Percentiles rank a stretch among this genome's conserved stretches.
Conservation (phyloP, 2,888 invertebrate species). For the Odontomyia ornata region DNA sequence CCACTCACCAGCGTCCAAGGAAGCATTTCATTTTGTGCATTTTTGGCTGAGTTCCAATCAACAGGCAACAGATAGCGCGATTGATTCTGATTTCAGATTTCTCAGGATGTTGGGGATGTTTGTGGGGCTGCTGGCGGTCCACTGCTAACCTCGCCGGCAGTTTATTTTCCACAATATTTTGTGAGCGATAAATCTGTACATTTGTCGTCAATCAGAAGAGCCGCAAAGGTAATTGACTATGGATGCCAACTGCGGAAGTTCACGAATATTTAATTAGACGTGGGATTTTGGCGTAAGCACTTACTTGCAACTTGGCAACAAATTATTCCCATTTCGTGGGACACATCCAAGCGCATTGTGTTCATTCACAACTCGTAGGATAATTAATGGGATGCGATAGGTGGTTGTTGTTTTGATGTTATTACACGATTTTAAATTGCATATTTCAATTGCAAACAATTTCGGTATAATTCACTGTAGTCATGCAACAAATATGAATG, state of each 20-base stretch:
- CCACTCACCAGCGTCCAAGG: too few relatives aligned
- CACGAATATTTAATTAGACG: constrained; percentile 17
- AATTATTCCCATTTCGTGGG: not conserved
- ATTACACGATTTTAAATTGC: too few relatives aligned
- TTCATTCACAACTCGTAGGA: not conserved
- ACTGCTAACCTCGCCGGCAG: not conserved
- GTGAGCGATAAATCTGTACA: not conserved
- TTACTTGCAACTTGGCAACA: not conserved
- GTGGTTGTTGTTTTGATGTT: not conserved
- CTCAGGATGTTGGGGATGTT: too few relatives aligned
- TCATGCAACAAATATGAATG: too few relatives aligned
- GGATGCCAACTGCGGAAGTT: constrained; percentile 8
- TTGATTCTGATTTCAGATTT: not conserved
- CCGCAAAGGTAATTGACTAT: not conserved
- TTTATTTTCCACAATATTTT: not conserved
- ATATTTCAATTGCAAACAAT: too few relatives aligned
- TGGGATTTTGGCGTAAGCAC: constrained; percentile 2
- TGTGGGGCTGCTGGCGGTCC: too few relatives aligned
- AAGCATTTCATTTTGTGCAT: too few relatives aligned
- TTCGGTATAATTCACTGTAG: too few relatives aligned
- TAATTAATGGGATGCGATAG: not conserved
- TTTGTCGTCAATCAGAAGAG: constrained; percentile 21
- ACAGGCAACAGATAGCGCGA: not conserved
- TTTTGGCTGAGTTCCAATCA: not conserved
- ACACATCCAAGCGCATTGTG: not conserved